These are phyloP conservation scores for Oscheius sp. DNA, from an alignment of 2,888 invertebrate species.

Conservation along the genomic window DNA sequence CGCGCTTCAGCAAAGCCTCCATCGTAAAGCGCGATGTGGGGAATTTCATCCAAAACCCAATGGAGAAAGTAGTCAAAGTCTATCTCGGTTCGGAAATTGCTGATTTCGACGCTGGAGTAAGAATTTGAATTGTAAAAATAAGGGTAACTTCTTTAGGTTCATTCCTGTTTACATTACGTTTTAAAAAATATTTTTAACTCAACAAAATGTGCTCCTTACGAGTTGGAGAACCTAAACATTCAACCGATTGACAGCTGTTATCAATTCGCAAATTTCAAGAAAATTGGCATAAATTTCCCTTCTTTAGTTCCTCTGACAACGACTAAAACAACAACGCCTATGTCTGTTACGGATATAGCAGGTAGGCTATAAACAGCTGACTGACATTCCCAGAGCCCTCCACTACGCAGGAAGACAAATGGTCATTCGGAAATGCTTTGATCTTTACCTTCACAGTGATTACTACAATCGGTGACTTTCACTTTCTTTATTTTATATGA, in stretches of 20 bases:
- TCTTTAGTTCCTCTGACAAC: conserved; percentile 11
- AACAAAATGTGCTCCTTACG: conserved; percentile 38
- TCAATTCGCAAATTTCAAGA: conserved; percentile 35
- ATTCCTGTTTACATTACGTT: conserved; percentile 39
- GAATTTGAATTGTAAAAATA: not conserved
- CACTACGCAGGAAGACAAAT: conserved; percentile 46
- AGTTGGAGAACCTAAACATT: conserved; percentile 42
- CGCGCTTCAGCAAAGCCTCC: conserved; percentile 13
- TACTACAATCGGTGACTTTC: conserved; percentile 61
- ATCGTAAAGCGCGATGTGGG: conserved; percentile 16
- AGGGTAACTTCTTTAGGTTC: conserved; percentile 33
- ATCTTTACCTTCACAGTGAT: conserved; percentile 68
- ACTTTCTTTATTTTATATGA: not conserved
- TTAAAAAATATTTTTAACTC: conserved; percentile 31
- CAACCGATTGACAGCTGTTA: conserved; percentile 46
- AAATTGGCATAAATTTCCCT: not conserved
- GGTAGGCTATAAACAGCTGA: not conserved
- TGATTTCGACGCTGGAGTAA: conserved; percentile 46
- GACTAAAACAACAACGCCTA: not conserved
- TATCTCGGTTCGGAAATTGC: conserved; percentile 53
- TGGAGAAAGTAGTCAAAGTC: conserved; percentile 36
- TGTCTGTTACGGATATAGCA: not conserved
- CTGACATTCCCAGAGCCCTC: not conserved
- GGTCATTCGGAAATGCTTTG: conserved; percentile 63
- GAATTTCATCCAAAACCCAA: not conserved